Evolutionary conservation across 2,888 invertebrate genomes (phyloP).

Genomic region (Pachliopta kotzebuea): DNA sequence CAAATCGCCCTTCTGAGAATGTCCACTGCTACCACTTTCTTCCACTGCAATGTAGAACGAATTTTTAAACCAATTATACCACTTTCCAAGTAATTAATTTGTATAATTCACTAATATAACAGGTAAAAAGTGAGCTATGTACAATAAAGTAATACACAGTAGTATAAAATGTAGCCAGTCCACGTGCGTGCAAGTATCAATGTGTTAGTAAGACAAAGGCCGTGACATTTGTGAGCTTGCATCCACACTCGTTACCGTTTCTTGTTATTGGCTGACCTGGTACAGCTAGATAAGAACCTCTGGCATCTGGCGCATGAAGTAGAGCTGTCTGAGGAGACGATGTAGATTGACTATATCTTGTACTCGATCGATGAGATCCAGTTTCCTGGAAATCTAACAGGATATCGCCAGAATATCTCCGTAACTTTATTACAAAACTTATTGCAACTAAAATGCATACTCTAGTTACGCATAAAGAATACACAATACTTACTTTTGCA

Average conservation of each 20-base stretch:
- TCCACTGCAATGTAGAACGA: constrained; percentile 75
- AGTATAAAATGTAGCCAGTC: constrained; percentile 46
- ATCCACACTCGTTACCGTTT: constrained; percentile 48
- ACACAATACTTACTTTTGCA: constrained; percentile 91
- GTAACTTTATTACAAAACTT: constrained; percentile 26
- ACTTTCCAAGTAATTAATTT: background rate
- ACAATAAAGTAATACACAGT: constrained; percentile 40
- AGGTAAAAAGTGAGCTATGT: constrained; percentile 32
- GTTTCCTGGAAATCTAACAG: constrained; percentile 76
- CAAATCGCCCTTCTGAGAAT: constrained; percentile 74
- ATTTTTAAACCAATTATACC: constrained; percentile 39
- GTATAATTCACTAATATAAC: constrained; percentile 19
- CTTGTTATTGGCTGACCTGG: constrained; percentile 75
- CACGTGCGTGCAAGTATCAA: constrained; percentile 53
- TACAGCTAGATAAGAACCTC: constrained; percentile 82
- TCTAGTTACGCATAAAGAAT: no score
- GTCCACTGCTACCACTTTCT: constrained; percentile 71
- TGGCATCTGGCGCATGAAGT: constrained; percentile 77
- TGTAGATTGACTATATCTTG: constrained; percentile 66
- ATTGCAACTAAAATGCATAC: constrained; percentile 1
- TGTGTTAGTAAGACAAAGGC: constrained; percentile 45
- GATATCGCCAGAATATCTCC: constrained; percentile 49
- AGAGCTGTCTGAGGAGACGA: constrained; percentile 77
- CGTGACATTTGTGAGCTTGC: constrained; percentile 57
- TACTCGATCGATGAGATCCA: constrained; percentile 71